Conservation (phyloP, 2,113 vertebrate species). For the Galeopterus variegatus region DNA sequence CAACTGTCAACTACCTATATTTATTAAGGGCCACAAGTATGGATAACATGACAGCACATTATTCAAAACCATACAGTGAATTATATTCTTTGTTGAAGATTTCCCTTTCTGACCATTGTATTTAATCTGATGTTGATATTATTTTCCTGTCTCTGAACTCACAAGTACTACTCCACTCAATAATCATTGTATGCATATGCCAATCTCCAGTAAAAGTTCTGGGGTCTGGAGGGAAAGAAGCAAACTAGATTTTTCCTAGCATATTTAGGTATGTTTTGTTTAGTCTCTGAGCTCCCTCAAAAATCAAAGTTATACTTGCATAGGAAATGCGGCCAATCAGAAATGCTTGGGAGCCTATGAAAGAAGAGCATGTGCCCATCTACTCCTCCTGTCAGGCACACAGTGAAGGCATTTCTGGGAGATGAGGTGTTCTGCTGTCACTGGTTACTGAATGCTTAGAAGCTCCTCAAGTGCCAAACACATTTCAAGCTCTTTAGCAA, state of each 20-base stretch:
- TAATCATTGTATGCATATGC: neutral
- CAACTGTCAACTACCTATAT: conserved; percentile 25
- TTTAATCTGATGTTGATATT: conserved; percentile 29
- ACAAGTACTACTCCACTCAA: neutral
- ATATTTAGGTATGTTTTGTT: neutral
- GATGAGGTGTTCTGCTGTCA: neutral
- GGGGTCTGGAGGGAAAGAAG: neutral
- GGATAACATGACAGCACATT: neutral
- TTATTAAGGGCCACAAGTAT: neutral
- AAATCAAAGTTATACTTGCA: neutral
- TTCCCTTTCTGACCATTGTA: neutral
- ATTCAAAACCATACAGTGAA: neutral
- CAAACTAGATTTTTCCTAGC: neutral
- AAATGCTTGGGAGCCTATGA: neutral
- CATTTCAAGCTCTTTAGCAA: neutral
- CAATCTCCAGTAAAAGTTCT: conserved; percentile 32
- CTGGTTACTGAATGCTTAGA: neutral
- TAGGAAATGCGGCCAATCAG: neutral
- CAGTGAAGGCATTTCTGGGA: neutral
- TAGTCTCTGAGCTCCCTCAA: neutral
- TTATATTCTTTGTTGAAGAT: conserved; percentile 3
- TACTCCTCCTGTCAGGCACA: neutral
- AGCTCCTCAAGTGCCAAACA: neutral
- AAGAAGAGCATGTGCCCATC: neutral
- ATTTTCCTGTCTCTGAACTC: conserved; percentile 14